phyloP scores from a whole-genome alignment of 2,888 invertebrate genomes.

The Agrochola litura region DNA sequence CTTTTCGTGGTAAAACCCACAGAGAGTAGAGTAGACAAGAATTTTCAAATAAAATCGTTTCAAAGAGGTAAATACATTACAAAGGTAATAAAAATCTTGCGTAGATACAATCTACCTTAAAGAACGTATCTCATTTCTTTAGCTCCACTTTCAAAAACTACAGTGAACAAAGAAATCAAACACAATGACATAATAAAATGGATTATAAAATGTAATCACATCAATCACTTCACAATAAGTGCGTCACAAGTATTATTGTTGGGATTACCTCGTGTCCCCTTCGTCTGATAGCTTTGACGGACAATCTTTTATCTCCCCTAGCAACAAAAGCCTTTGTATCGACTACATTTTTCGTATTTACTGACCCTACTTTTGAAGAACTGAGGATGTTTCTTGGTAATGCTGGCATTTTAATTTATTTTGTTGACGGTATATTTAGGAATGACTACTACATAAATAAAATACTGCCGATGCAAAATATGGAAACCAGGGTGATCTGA shows the following conservation, averaged over 20 bases:
- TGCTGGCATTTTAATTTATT: constrained; percentile 26
- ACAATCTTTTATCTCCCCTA: constrained; percentile 70
- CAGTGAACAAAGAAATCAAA: constrained; percentile 35
- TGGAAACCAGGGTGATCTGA: too few species aligned
- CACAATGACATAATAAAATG: constrained; percentile 58
- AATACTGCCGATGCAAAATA: too few species aligned
- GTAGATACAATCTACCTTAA: background rate
- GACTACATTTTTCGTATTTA: constrained; percentile 65
- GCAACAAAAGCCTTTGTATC: constrained; percentile 61
- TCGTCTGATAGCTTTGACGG: constrained; percentile 65
- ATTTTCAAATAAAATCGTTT: background rate
- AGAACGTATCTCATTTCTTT: constrained; percentile 7
- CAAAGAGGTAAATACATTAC: background rate
- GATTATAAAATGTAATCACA: constrained; percentile 68
- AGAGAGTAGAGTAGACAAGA: background rate
- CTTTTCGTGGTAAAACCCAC: background rate
- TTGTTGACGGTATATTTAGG: background rate
- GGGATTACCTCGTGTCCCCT: constrained; percentile 62
- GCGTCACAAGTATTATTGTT: constrained; percentile 62
- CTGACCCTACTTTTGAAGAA: constrained; percentile 61
- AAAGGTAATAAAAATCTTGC: background rate
- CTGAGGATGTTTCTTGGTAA: constrained; percentile 12
- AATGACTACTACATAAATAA: background rate
- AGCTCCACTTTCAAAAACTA: constrained; percentile 26
- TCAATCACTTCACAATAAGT: constrained; percentile 68